phyloP scores from a whole-genome alignment of 2,113 vertebrate species.

The Tachycineta bicolor region DNA sequence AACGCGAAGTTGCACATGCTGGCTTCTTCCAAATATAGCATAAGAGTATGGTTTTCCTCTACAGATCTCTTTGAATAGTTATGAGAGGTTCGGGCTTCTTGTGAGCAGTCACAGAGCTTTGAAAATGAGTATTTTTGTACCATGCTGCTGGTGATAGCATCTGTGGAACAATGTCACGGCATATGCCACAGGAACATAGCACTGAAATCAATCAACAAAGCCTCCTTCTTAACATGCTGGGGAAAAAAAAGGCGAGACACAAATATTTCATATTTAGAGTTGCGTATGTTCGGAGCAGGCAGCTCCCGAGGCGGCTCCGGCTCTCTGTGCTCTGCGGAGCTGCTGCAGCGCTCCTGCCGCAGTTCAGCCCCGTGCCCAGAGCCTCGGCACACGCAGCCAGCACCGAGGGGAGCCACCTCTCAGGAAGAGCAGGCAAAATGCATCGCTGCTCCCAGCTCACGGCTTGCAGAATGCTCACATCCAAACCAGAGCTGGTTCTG shows the following conservation, averaged over 20 bases:
- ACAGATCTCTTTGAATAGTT: background rate
- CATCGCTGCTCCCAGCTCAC: background rate
- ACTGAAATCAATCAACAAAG: slow-evolving; percentile 7
- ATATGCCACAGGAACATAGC: slow-evolving; percentile 11
- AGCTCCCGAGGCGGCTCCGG: background rate
- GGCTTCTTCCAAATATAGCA: background rate
- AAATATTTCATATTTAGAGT: slow-evolving; percentile 9
- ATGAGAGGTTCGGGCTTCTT: background rate
- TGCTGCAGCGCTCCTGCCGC: background rate
- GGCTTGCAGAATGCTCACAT: background rate
- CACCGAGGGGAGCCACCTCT: background rate
- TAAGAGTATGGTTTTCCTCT: background rate
- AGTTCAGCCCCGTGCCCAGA: background rate
- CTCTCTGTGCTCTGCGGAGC: background rate
- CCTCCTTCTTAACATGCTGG: background rate
- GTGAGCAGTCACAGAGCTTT: slow-evolving; percentile 16
- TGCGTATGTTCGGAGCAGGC: background rate
- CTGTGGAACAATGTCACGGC: slow-evolving; percentile 10
- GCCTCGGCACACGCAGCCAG: background rate
- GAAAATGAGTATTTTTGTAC: slow-evolving; percentile 12
- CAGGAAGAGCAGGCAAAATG: background rate
- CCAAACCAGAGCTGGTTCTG: background rate
- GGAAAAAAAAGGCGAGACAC: background rate
- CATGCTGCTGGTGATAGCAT: slow-evolving; percentile 17
- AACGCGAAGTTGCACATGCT: background rate